Percentiles rank a stretch among this genome's conserved stretches.
phyloP scores from a whole-genome alignment of 2,113 vertebrate species.

The Albula goreensis region DNA sequence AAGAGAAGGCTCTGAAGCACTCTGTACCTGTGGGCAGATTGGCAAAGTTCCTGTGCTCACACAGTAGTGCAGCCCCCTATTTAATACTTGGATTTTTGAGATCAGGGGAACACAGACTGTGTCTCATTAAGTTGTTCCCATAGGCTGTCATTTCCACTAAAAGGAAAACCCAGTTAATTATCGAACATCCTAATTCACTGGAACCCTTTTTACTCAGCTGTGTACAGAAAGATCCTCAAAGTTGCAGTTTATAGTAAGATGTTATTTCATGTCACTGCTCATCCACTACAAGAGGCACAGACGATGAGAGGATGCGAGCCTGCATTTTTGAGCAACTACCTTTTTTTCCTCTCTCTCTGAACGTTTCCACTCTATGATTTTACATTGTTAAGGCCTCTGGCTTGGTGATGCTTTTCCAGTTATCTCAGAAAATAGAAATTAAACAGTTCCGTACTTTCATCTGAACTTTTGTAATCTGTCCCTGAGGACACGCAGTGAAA shows the following conservation, averaged over 20 bases:
- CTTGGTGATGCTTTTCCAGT: slow-evolving; percentile 12
- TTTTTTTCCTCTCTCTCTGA: not conserved
- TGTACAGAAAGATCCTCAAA: not conserved
- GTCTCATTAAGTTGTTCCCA: not conserved
- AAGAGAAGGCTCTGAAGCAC: slow-evolving; percentile 51
- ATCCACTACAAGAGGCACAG: not conserved
- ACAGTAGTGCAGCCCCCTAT: too few relatives aligned
- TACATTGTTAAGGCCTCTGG: not conserved
- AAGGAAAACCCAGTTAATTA: not conserved
- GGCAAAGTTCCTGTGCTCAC: not conserved
- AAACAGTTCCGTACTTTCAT: not conserved
- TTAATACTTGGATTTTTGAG: too few relatives aligned
- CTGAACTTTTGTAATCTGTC: slow-evolving; percentile 13
- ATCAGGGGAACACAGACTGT: not conserved
- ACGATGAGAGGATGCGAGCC: not conserved
- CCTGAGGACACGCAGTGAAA: slow-evolving; percentile 4
- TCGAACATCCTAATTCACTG: not conserved
- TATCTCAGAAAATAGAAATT: slow-evolving; percentile 10
- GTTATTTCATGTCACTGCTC: not conserved
- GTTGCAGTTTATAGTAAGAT: not conserved
- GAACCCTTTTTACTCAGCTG: not conserved
- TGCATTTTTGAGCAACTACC: not conserved
- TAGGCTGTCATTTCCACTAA: not conserved
- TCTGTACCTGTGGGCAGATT: slow-evolving; percentile 39
- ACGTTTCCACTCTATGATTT: slow-evolving; percentile 1